A percentile compares a stretch with the other conserved stretches of the same genome.
Evolutionary conservation across 2,113 vertebrate genomes (phyloP).

Genomic region (Triplophysa tibetana): DNA sequence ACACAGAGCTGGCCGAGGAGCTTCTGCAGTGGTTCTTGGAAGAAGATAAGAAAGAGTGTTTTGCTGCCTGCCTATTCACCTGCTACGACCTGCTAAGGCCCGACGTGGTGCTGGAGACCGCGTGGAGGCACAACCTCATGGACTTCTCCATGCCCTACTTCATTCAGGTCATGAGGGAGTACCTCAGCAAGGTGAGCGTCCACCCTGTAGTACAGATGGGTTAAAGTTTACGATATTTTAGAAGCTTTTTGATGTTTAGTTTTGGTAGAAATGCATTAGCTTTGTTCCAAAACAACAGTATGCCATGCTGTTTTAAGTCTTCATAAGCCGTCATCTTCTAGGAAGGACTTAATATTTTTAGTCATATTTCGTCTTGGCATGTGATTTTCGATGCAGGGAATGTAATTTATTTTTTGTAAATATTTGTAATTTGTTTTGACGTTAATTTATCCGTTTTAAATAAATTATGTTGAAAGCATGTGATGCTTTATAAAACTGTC

Average conservation of each 20-base stretch:
- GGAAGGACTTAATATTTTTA: no score
- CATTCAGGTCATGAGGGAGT: slow-evolving; percentile 99
- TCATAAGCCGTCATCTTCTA: no score
- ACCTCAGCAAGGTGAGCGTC: slow-evolving; percentile 91
- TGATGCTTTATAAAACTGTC: background rate
- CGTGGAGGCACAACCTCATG: slow-evolving; percentile 99
- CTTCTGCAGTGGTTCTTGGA: slow-evolving; percentile 96
- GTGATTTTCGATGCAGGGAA: no score
- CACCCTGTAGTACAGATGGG: background rate
- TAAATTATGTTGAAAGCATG: background rate
- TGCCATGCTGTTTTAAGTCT: no score
- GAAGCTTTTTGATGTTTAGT: background rate
- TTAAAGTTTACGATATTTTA: background rate
- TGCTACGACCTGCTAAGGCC: slow-evolving; percentile 97
- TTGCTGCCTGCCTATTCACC: slow-evolving; percentile 96
- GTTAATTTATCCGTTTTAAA: no score
- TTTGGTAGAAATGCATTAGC: background rate
- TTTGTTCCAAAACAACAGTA: background rate
- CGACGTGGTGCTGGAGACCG: slow-evolving; percentile 95
- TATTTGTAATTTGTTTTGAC: no score
- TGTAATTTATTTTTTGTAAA: no score
- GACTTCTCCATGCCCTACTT: slow-evolving; percentile 99
- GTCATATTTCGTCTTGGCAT: no score
- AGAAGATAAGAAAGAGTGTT: slow-evolving; percentile 96
- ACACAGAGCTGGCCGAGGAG: slow-evolving; percentile 93